These are phyloP conservation scores for Danio choprae DNA, from an alignment of 2,797 vertebrate genomes.

Conservation along the genomic window DNA sequence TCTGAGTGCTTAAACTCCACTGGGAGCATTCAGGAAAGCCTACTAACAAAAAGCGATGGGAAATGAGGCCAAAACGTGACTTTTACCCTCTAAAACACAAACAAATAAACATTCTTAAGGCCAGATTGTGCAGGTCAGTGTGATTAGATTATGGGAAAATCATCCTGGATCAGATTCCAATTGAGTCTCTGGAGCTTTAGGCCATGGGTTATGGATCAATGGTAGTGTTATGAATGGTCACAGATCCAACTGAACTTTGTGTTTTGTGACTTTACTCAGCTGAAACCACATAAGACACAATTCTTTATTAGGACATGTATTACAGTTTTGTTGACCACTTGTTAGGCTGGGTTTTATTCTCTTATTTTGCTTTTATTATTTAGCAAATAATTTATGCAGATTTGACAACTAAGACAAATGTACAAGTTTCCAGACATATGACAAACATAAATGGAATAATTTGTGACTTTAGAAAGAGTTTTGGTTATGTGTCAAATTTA, in stretches of 20 bases:
- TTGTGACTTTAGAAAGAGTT: no score
- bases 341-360: no score
- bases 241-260: background rate
- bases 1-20: slow-evolving; percentile 29
- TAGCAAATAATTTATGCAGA: no score
- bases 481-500: no score
- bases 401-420: no score
- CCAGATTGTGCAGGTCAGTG: slow-evolving; percentile 19
- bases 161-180: slow-evolving; percentile 27
- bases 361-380: no score
- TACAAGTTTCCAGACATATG: no score
- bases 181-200: slow-evolving; percentile 15
- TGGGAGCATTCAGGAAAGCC: slow-evolving; percentile 45
- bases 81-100: slow-evolving; percentile 44
- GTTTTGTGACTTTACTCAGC: background rate
- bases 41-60: slow-evolving; percentile 51
- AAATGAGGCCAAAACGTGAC: slow-evolving; percentile 43
- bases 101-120: slow-evolving; percentile 52
- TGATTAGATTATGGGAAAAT: slow-evolving; percentile 45
- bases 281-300: background rate
- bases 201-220: background rate
- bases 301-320: background rate
- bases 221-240: background rate
- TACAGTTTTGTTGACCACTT: background rate
- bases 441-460: no score